Evolutionary conservation across 92 coral and sea anemone genomes (phyloP).

Genomic region (Porites evermanni): DNA sequence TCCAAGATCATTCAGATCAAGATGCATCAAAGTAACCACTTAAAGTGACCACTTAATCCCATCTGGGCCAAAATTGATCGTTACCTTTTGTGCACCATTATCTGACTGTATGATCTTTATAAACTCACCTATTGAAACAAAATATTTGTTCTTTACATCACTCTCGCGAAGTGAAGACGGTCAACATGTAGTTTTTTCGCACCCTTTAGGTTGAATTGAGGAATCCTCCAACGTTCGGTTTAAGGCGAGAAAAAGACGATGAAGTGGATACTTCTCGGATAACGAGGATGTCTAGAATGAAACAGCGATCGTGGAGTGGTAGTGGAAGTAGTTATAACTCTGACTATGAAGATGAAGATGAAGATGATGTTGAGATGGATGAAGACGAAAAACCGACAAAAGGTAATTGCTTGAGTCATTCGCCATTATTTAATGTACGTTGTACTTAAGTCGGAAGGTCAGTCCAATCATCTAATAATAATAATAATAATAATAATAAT

Average conservation of each 20-base stretch:
- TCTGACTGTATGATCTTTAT: too few species aligned
- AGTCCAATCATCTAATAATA: too few species aligned
- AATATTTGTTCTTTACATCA: too few species aligned
- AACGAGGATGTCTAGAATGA: not conserved
- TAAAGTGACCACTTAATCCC: too few species aligned
- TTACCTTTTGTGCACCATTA: too few species aligned
- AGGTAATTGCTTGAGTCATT: too few species aligned
- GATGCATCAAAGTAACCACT: not conserved
- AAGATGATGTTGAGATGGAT: not conserved
- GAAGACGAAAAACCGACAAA: not conserved
- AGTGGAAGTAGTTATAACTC: not conserved
- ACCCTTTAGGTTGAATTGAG: slow-evolving; percentile 32
- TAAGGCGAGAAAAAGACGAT: slow-evolving; percentile 30
- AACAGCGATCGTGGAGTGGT: not conserved
- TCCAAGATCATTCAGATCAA: not conserved
- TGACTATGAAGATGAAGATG: not conserved
- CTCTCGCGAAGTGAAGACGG: not conserved
- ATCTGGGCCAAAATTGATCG: too few species aligned
- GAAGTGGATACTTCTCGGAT: not conserved
- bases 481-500: not conserved
- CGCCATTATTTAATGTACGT: too few species aligned
- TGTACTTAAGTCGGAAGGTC: too few species aligned
- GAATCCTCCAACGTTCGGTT: slow-evolving; percentile 24
- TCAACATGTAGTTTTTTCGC: not conserved
- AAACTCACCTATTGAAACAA: too few species aligned